phyloP scores from a whole-genome alignment of 2,113 vertebrate species.

The Barnardius zonarius region DNA sequence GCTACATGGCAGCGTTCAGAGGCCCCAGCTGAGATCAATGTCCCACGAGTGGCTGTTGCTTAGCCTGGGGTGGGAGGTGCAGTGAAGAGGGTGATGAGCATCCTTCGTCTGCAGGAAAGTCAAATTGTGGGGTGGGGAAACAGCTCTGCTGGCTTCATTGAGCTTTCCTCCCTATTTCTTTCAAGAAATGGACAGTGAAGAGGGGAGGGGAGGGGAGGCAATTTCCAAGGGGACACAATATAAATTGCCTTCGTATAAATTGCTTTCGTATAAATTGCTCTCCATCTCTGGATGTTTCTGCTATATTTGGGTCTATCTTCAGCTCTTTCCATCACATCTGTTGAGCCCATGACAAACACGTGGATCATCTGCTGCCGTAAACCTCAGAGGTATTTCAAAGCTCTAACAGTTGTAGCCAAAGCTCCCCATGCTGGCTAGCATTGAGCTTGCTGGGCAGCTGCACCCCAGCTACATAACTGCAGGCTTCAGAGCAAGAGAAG shows the following conservation, averaged over 20 bases:
- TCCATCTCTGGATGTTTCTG: background rate
- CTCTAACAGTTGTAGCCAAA: background rate
- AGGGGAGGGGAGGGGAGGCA: background rate
- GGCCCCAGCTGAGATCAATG: background rate
- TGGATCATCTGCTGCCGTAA: background rate
- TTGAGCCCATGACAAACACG: background rate
- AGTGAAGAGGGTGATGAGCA: background rate
- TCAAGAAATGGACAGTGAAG: background rate
- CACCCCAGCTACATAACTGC: background rate
- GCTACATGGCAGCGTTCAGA: accelerated
- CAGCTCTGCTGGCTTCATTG: background rate
- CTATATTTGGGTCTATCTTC: background rate
- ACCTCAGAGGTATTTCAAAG: background rate
- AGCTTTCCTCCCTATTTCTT: background rate
- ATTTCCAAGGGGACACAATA: background rate
- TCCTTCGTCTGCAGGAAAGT: background rate
- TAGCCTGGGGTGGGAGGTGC: background rate
- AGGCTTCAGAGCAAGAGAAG: background rate
- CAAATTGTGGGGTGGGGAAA: background rate
- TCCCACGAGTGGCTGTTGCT: background rate
- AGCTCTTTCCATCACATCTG: background rate
- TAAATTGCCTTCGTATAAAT: background rate
- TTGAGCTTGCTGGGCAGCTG: background rate
- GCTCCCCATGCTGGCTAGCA: background rate
- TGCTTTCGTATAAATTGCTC: accelerated